phyloP scores from a whole-genome alignment of 2,797 vertebrate genomes.

The Diplodus sargus region DNA sequence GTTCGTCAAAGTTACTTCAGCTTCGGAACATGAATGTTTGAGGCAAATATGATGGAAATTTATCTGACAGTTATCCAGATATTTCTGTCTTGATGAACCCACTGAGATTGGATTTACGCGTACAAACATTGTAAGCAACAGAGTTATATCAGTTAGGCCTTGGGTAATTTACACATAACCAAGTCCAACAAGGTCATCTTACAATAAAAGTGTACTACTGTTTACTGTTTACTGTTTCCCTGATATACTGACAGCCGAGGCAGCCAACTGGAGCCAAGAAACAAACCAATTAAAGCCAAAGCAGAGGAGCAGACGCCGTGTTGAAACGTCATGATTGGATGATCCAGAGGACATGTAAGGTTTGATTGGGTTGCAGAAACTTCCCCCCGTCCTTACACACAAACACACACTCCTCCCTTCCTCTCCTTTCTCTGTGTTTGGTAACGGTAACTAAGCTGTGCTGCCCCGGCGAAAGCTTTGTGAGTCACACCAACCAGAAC shows the following conservation, averaged over 20 bases:
- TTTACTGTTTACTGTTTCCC: too few relatives aligned
- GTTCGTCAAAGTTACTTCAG: too few relatives aligned
- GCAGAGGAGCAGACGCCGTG: background rate
- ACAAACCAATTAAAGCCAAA: background rate
- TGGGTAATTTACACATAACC: background rate
- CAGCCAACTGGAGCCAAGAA: background rate
- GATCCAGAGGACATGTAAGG: constrained; percentile 2
- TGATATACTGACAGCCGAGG: background rate
- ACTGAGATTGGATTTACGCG: too few relatives aligned
- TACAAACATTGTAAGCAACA: too few relatives aligned
- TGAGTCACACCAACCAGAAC: constrained; percentile 80
- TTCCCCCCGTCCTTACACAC: constrained; percentile 3
- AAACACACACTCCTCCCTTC: constrained; percentile 24
- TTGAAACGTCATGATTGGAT: constrained; percentile 37
- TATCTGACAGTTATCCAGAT: too few relatives aligned
- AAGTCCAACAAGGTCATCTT: background rate
- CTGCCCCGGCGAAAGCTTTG: constrained; percentile 62
- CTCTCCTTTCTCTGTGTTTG: constrained; percentile 68
- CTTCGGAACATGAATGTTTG: too few relatives aligned
- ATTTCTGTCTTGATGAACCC: too few relatives aligned
- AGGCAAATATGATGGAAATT: too few relatives aligned
- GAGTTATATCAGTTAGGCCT: background rate
- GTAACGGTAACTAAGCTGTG: constrained; percentile 77
- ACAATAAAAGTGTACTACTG: background rate
- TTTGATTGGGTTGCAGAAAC: constrained; percentile 34